Evolutionary conservation across 2,888 invertebrate species (phyloP), one percentile per base, ranked within the genome.

Genomic region (Sphaeridia pumilis): DNA sequence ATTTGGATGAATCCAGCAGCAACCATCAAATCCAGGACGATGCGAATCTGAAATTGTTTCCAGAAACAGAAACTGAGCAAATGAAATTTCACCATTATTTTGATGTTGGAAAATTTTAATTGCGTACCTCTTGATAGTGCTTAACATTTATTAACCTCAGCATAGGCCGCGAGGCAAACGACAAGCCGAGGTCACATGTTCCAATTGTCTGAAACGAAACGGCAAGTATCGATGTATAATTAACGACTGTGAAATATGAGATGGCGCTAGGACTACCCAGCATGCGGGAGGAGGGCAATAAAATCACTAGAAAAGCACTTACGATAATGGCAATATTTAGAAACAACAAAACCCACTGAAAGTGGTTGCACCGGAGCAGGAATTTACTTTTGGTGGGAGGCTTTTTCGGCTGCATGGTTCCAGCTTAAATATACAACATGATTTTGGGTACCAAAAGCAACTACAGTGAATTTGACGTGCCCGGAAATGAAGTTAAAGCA

Each of bases 11-110:
- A 46, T 26, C 63, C 61, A 2, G 59, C 54, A 12, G 52, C 56
- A 2, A 57, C 55, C 55, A 63, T 58, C 12, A 58, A 31, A 48
- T 63, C 54, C n/a, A n/a, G n/a, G n/a, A n/a, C n/a, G n/a, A n/a
- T n/a, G n/a, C n/a, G n/a, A n/a, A n/a, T n/a, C n/a, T n/a, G 24
- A n/a, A 52, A 7, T 12, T 5, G 10, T 41, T 31, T 4, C 4
- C 42, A 14, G 20, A 34, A 41, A 4, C 17, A 17, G 43, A 24
- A 36, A 21, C 22, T n/a, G n/a, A n/a, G n/a, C n/a, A n/a, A n/a
- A n/a, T n/a, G n/a, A n/a, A n/a, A n/a, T n/a, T n/a, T n/a, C n/a
- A n/a, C n/a, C n/a, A n/a, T n/a, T n/a, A n/a, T n/a, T n/a, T n/a
- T n/a, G n/a, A n/a, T n/a, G n/a, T n/a, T n/a, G n/a, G n/a, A n/a